Conservation (phyloP, 2,797 vertebrate species). For the Scolopax rusticola region DNA sequence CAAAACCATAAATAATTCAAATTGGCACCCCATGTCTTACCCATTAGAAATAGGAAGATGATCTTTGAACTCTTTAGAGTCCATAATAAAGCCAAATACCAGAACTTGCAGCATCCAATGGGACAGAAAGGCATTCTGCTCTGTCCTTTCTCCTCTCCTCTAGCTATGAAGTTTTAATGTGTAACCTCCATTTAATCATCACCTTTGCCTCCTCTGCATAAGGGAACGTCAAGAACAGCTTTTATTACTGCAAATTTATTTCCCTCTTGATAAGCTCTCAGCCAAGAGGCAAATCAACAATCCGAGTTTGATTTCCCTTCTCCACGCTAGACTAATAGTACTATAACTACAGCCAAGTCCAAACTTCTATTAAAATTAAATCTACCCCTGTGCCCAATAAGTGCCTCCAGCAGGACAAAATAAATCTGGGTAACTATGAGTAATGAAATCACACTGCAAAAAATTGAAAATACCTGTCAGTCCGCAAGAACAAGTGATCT, state of each 20-base stretch:
- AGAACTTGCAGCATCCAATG: not conserved
- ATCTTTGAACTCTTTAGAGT: not conserved
- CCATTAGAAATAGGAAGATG: not conserved
- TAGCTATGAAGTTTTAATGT: slow-evolving; percentile 5
- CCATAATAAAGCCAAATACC: not conserved
- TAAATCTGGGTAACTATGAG: slow-evolving; percentile 61
- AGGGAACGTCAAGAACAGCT: slow-evolving; percentile 35
- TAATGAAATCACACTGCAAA: slow-evolving; percentile 61
- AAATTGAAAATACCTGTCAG: slow-evolving; percentile 58
- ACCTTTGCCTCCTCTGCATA: slow-evolving; percentile 49
- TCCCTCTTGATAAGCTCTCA: slow-evolving; percentile 57
- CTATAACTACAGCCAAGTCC: slow-evolving; percentile 47
- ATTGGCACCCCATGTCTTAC: not conserved
- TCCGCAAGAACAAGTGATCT: slow-evolving; percentile 54
- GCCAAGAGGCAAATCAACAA: slow-evolving; percentile 65
- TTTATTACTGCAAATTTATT: slow-evolving; percentile 66
- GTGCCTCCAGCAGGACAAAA: slow-evolving; percentile 62
- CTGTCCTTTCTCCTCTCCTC: slow-evolving; percentile 17
- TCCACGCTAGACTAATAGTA: slow-evolving; percentile 49
- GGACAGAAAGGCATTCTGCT: not conserved
- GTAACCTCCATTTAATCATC: slow-evolving; percentile 57
- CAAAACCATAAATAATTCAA: slow-evolving; percentile 6
- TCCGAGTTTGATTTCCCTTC: slow-evolving; percentile 39
- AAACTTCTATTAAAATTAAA: slow-evolving; percentile 68
- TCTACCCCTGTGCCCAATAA: slow-evolving; percentile 45